A percentile compares a stretch with the other conserved stretches of the same genome.
Conservation (phyloP, 2,797 vertebrate genomes). For the Pantherophis alleghaniensis region DNA sequence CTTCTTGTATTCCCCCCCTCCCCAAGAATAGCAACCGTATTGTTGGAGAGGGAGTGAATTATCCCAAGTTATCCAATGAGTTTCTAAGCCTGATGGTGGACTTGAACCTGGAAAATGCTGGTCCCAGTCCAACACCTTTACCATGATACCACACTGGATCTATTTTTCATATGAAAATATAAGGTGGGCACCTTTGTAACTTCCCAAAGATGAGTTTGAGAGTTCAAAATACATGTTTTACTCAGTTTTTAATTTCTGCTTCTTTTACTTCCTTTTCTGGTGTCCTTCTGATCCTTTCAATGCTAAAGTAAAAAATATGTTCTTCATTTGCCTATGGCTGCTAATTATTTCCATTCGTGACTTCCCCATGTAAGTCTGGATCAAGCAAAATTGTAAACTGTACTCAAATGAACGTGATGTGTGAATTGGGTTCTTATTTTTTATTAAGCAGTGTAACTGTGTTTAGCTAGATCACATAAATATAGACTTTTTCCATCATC, state of each 20-base stretch:
- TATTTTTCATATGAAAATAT: background rate
- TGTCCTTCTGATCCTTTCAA: background rate
- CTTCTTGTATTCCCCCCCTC: background rate
- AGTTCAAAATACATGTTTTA: background rate
- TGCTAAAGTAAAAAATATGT: background rate
- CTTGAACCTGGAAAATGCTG: background rate
- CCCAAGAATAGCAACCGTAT: background rate
- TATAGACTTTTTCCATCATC: background rate
- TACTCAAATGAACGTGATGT: background rate
- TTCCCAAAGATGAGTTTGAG: background rate
- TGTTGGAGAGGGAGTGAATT: background rate
- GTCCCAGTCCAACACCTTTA: background rate
- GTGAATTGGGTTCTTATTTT: background rate
- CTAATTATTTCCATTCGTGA: background rate
- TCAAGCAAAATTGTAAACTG: background rate
- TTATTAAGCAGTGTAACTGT: background rate
- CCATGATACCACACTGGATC: background rate
- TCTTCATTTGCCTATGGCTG: background rate
- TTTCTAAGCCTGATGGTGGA: background rate
- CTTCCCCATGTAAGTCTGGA: background rate
- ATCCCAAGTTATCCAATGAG: background rate
- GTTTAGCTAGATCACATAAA: background rate
- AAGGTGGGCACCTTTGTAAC: background rate
- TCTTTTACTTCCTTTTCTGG: background rate
- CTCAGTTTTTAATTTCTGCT: background rate